Evolutionary conservation across 1,140 invertebrate species (phyloP), one percentile per base, ranked within the genome.

Genomic region (Chlorops oryzae): DNA sequence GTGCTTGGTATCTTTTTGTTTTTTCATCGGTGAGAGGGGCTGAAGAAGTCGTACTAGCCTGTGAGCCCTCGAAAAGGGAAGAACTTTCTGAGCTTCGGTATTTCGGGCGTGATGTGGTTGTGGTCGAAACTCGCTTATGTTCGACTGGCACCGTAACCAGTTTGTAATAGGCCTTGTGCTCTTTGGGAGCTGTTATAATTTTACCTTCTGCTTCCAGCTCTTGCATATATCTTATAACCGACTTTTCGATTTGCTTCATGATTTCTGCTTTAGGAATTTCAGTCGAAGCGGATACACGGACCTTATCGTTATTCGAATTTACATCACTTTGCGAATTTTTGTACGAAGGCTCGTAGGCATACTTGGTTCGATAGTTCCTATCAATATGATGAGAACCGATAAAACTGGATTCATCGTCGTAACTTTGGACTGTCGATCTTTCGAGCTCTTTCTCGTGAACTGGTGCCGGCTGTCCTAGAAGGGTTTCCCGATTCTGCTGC

Each of bases 221-320:
- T n/a, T 67, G 67, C 64, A 72, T 71, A 25, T 72, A 72, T 38
- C 69, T 67, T 32, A 69, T 64, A 0, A 72, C 69, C 0, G 65
- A 67, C 42, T 71, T 61, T 24, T 72, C 68, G 23, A 72, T 72
- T 37, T 71, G 65, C 18, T 72, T 72, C 59, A 72, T 64, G 5
- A 72, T 69, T 47, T 72, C 68, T 6, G 65, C 62, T 38, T 69
- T 72, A n/a, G 67, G 67, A 47, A 70, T 70, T 28, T 70, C 66
- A 1, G 66, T 70, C 10, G 66, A 70, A n/a, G 66, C 63, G 2
- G 66, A 66, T 1, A 66, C 59, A 0, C 63, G 52, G 15, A 70
- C 52, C 43, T 65, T 63, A 6, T 70, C 66, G 38, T 69, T 37
- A 38, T n/a, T n/a, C n/a, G n/a, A n/a, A n/a, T n/a, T n/a, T n/a